Conservation (phyloP, 2,113 vertebrate species). For the Apodemus sylvaticus region DNA sequence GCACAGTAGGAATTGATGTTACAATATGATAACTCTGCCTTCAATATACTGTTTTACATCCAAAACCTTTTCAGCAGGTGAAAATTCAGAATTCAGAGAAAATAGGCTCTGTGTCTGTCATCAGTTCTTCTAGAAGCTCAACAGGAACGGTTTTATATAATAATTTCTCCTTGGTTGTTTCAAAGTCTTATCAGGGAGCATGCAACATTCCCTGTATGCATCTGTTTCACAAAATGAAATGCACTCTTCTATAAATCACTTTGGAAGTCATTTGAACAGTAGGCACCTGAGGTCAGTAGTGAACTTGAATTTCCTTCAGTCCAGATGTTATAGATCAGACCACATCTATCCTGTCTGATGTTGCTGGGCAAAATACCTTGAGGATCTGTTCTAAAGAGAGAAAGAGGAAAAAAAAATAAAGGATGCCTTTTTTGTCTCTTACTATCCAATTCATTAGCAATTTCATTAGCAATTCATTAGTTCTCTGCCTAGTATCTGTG, state of each 20-base stretch:
- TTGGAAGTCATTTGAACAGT: constrained; percentile 5
- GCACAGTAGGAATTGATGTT: background rate
- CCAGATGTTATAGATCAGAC: background rate
- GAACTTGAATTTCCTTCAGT: constrained; percentile 25
- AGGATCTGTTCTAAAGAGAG: constrained; percentile 29
- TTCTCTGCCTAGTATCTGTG: background rate
- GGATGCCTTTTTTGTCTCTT: background rate
- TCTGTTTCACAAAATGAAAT: background rate
- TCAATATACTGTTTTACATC: background rate
- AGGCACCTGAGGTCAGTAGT: constrained; percentile 6
- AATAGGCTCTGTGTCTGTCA: background rate
- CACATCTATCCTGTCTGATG: background rate
- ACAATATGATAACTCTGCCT: background rate
- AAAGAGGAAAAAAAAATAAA: background rate
- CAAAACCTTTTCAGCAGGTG: background rate
- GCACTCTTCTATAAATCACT: background rate
- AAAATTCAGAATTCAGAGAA: constrained; percentile 14
- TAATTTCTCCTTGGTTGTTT: background rate
- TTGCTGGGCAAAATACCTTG: constrained; percentile 42
- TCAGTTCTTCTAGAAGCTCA: constrained; percentile 27
- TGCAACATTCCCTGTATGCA: background rate
- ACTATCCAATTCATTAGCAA: constrained; percentile 27
- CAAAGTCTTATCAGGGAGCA: background rate
- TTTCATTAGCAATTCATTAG: constrained; percentile 44
- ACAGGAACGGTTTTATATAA: background rate